Evolutionary conservation across 2,113 vertebrate species (phyloP).

Genomic region (Otolemur garnettii): DNA sequence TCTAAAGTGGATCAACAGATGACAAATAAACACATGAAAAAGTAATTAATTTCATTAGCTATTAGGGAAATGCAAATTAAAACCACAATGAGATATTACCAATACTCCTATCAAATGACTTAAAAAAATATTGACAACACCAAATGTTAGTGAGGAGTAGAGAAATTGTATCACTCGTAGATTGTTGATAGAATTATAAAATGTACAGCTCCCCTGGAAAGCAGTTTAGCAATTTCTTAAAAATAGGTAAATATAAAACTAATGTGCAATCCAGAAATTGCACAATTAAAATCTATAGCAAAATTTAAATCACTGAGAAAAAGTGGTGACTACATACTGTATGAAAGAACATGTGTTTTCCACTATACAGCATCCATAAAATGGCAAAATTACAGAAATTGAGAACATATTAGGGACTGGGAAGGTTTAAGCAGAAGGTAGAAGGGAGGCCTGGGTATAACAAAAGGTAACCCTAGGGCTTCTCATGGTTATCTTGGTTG

Average conservation of each 20-base stretch:
- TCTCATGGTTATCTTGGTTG: too few species aligned
- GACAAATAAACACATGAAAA: not conserved
- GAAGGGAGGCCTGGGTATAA: not conserved
- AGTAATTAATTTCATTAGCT: not conserved
- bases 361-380: not conserved
- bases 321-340: not conserved
- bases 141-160: not conserved
- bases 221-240: not conserved
- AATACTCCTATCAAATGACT: not conserved
- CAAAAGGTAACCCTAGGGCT: not conserved
- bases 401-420: not conserved
- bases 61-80: not conserved
- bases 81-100: not conserved
- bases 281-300: conserved; percentile 6
- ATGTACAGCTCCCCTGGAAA: not conserved
- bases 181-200: not conserved
- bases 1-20: not conserved
- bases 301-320: not conserved
- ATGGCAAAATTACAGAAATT: not conserved
- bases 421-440: not conserved
- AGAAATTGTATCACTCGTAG: not conserved
- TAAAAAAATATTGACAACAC: not conserved
- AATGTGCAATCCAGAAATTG: not conserved
- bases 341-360: not conserved
- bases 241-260: not conserved